Evolutionary conservation across 2,113 vertebrate genomes (phyloP), one percentile per base, ranked within the genome.

Genomic region (Ophthalmolycus amberensis): DNA sequence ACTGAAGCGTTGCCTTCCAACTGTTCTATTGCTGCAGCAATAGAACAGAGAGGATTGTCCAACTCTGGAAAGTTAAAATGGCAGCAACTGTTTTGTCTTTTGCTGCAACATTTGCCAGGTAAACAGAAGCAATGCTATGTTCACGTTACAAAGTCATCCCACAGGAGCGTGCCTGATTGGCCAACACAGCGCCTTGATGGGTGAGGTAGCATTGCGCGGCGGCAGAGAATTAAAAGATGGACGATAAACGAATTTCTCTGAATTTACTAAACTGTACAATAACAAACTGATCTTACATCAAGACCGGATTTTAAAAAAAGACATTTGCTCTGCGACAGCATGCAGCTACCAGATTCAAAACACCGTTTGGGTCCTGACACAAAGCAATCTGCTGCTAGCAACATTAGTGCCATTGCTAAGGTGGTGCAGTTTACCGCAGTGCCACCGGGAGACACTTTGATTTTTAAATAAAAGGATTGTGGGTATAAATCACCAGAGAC

Each of bases 401-500:
- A 40, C 34, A 64, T 40, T 15, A 14, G 63, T 37, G n/a, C n/a
- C 22, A 4, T 38, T 22, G 34, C 62, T 38, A 25, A 40, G 22
- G 20, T 64, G 62, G 34, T 38, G 37, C 5, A 25, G 37, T 12
- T 38, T 7, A n/a, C 20, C 5, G 4, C 10, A 40, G 10, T 5
- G 6, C 32, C 34, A 38, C 60, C 1, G 15, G 34, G 16, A 37
- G 56, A 59, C 25, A 38, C 32, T 50, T 14, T 2, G 50, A 50
- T 60, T 54, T 80, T 9, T 3, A 20, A 62, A 46, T 38, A 44
- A 68, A 64, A 46, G 81, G 22, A 70, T 32, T 78, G 73, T 52
- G 71, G 63, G 11, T 72, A 69, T 50, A 64, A 48, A 72, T 78
- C 44, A 70, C 63, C 71, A 73, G 34, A 48, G 64, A 25, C 44